Base-by-base conservation (phyloP, 2,888 invertebrate genomes). In the Tenthredo amoena region DNA sequence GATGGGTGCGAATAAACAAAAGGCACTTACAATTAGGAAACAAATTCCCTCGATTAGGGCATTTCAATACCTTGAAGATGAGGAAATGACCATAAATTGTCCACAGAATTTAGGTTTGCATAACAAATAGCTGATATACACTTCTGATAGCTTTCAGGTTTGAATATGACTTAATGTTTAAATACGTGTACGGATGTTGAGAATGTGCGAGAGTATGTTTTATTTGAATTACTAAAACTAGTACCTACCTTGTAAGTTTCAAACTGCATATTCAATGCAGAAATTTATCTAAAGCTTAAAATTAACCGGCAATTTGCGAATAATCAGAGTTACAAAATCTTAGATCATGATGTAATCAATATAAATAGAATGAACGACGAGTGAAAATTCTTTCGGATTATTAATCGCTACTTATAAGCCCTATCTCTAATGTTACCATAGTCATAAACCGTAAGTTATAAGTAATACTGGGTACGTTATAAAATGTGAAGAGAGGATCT, bases 131-230 rank as follows among this genome's bases (percentile, higher is more conserved):
- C 47, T 47, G 74, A 47, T 47, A 47, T 76, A 72, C 40, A 40
- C 37, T 40, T 72, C 40, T 40, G 72, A 37, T 40, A 37, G 2
- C n/a, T 74, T 40, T 76, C 47, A 31, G 50, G 50, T 50, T 76
- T 50, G 50, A 18, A 31, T 74, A 21, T 43, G 34, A 77, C 18
- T 77, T 55, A 77, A 31, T 77, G 50, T 77, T 81, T 31, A 81
- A 58, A 10, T 40, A 31, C 21, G 40, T 62, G 37, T 62, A 62
- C 40, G 62, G 40, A 81, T 62, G 79, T 37, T 18, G 18, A 62
- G 40, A 37, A 40, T 81, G 79, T n/a, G 79, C 62, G 79, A 62
- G 10, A 26, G 47, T 81, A n/a, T 81, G 26, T 62, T 81, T 40
- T 34, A 12, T 58, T 58, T 37, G 1, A 40, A 72, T 34, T 6